Evolutionary conservation across 2,113 vertebrate species (phyloP), one percentile per base, ranked within the genome.

Genomic region (Cynoglossus semilaevis): DNA sequence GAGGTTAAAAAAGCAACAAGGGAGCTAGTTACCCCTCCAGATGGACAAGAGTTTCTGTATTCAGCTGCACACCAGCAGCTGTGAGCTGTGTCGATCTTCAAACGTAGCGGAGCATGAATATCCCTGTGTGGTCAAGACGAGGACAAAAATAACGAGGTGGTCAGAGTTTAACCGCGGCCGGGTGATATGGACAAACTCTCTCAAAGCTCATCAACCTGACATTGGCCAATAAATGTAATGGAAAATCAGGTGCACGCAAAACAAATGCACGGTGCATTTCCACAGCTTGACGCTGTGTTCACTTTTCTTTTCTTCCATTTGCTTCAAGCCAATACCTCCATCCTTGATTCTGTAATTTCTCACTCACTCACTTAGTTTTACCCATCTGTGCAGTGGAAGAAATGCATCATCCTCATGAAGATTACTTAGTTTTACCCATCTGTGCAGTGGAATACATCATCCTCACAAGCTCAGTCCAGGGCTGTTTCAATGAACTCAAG

Each of bases 1-100:
- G 16, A 57, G 72, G 63, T 80, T 79, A 68, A 63, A 57, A 67
- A 73, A 74, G 73, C 67, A 79, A 57, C 40, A 50, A 22, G 29
- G 42, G 48, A 72, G 51, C 15, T 49, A 35, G 52, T 40, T 46
- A n/a, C n/a, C 34, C 44, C 41, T 22, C 51, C 36, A 46, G 17
- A 63, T 44, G 14, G 58, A 66, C 54, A 59, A n/a, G 50, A n/a
- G 13, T 5, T 38, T 42, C 14, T 14, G 4, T 17, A 9, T 77
- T 38, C 22, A 36, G 38, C 36, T 38, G 22, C 50, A 72, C 36
- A 45, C 19, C 55, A 18, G 7, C 57, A 63, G 35, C 52, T 40
- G 37, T 19, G 59, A 40, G 13, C 57, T 45, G 22, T 3, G 17
- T 40, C 57, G 40, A 61, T 19, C 63, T 41, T 40, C 52, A 64